Base-by-base conservation (phyloP, 2,888 invertebrate species). In the Spatulosminthurus flaviceps region DNA sequence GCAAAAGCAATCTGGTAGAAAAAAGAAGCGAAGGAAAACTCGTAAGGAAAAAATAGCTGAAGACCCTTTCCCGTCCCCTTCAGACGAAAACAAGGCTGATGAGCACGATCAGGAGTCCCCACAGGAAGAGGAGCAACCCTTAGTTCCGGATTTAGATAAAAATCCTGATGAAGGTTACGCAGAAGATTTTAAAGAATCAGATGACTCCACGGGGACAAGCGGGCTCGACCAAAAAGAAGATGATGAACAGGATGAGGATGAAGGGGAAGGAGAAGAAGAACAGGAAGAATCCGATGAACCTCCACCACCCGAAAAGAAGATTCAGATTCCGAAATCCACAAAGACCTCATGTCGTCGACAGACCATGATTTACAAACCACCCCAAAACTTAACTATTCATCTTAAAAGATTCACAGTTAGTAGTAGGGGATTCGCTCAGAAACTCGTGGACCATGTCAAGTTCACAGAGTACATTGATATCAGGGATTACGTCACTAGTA, bases 321-420 rank as follows among this genome's bases (percentile, higher is more conserved):
- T 22, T 21, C 41, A 71, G 22, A 71, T 78, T 29, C 78, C 78
- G 0, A 78, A 78, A 26, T 72, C 71, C 9, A 78, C 78, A 11
- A 78, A 78, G 72, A 71, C 78, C 5, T 94, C 0, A 94, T 95
- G 87, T 93, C 95, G 85, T 92, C 95, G 88, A 90, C 83, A 82
- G 66, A 84, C 84, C 77, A 81, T 97, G 60, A 93, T 99, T 41
- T 94, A 94, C 82, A 92, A 92, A 86, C 96, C 97, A 28, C 98
- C 98, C 0, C 94, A 96, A 4, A 93, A 98, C 76, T 90, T 99
- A 0, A 98, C 98, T 77, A 89, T 99, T 26, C 98, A 99, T 87
- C 89, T 99, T 82, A 99, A 99, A 88, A 90, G 98, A 82, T 99
- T 98, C 89, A 96, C 97, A 89, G 92, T 96, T 86, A 89, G 92